Evolutionary conservation across 2,797 vertebrate species (phyloP), one percentile per base, ranked within the genome.

Genomic region (Danio kyathit): DNA sequence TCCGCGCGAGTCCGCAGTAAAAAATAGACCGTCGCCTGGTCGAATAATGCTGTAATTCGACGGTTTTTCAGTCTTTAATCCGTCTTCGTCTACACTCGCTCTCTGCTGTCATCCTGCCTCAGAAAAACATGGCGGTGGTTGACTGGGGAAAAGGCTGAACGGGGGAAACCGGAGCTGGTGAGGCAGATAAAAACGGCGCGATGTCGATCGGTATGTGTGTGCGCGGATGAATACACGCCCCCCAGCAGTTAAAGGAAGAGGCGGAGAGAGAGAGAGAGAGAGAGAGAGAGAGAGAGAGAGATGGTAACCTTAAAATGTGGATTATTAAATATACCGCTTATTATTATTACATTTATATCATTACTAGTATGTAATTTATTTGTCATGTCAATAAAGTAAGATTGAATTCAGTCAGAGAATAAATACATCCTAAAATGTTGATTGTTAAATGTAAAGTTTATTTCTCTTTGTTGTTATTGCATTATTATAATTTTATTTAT

Each of bases 101-200:
- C 83, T 92, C 90, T 90, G 90, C 93, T 93, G 93, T 94, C 92
- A 93, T 89, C 83, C 89, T 89, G 85, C 74, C 77, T 86, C 83
- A 87, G 74, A 85, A 60, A 80, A 94, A 94, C 90, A 93, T 94
- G 93, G 92, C 92, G 88, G 88, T 89, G 86, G 85, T 69, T 71
- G 82, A 64, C 73, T 7, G 70, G 76, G 29, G 57, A 4, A 66
- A 75, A 81, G 64, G 78, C 84, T 83, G 79, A 56, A 66, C 72
- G 67, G 69, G 76, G 43, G 80, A 82, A 80, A 80, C 76, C 69
- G 61, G 67, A 80, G 77, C 81, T 85, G 76, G 80, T 73, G 77
- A 73, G 76, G 76, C 63, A 72, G 83, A 82, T 79, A 80, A 82
- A 84, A 85, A 82, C 70, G 66, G 81, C 81, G 69, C 73, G 81